Conservation (phyloP, 2,888 invertebrate species). For the Drosophila nigricruria region DNA sequence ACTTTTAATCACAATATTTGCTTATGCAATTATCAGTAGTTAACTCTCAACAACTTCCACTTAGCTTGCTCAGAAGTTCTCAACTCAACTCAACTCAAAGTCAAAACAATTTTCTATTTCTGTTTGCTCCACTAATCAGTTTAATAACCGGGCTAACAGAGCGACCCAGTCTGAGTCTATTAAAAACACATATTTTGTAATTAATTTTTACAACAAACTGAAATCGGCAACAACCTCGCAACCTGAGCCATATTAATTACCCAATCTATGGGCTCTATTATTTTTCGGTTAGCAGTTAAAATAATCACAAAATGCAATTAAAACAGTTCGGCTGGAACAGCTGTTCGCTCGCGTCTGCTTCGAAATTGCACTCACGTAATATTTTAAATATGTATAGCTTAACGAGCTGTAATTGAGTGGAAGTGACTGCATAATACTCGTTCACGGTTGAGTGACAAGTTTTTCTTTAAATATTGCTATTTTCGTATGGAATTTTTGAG, state of each 20-base stretch:
- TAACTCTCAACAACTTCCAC: conserved; percentile 2
- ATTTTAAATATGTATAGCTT: conserved; percentile 10
- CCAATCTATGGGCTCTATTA: conserved; percentile 48
- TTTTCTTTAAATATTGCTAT: neutral
- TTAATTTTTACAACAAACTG: conserved; percentile 49
- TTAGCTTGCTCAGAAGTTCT: conserved; percentile 13
- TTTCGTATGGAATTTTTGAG: no score
- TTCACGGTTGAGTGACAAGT: no score
- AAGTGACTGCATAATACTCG: neutral
- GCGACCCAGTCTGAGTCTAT: conserved; percentile 28
- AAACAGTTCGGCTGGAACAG: conserved; percentile 36
- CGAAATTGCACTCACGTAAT: conserved; percentile 57
- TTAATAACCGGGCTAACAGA: conserved; percentile 29
- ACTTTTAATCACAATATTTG: conserved; percentile 13
- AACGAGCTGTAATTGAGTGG: neutral
- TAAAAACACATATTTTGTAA: conserved; percentile 58
- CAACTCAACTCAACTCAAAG: conserved; percentile 40
- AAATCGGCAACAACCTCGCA: neutral
- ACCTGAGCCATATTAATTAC: conserved; percentile 48
- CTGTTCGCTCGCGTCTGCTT: conserved; percentile 25
- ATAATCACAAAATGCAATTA: conserved; percentile 51
- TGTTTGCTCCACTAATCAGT: conserved; percentile 36
- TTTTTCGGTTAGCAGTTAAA: conserved; percentile 34
- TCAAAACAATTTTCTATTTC: conserved; percentile 44
- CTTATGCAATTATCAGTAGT: conserved; percentile 23